Percentiles rank a stretch among this genome's conserved stretches.
Evolutionary conservation across 2,797 vertebrate genomes (phyloP).

Genomic region (Catostomus latipinnis): DNA sequence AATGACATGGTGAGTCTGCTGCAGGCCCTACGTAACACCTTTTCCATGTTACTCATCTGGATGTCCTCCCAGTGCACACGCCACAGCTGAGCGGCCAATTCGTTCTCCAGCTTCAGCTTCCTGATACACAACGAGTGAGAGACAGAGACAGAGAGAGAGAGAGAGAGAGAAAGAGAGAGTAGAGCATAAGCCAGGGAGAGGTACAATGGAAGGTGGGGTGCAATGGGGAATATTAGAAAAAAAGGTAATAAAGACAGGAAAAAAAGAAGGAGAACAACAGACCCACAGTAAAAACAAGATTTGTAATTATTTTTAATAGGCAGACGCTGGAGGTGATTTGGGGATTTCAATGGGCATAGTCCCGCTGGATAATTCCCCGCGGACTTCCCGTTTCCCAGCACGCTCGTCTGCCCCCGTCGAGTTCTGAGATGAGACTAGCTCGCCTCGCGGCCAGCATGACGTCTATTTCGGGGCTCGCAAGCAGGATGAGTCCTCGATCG

Average conservation of each 20-base stretch:
- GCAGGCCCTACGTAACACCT: slow-evolving; percentile 81
- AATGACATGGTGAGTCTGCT: slow-evolving; percentile 88
- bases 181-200: slow-evolving; percentile 5
- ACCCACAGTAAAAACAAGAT: not conserved
- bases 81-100: slow-evolving; percentile 89
- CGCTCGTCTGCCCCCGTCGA: too few species aligned
- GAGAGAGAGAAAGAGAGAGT: slow-evolving; percentile 16
- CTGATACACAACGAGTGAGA: slow-evolving; percentile 66
- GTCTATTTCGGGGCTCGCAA: too few species aligned
- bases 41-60: slow-evolving; percentile 86
- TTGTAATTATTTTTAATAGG: not conserved
- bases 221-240: slow-evolving; percentile 19
- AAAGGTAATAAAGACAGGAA: not conserved
- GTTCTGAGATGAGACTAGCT: too few species aligned
- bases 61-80: slow-evolving; percentile 88
- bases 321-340: not conserved
- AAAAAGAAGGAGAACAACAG: not conserved
- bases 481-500: too few species aligned
- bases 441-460: too few species aligned
- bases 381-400: too few species aligned
- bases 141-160: slow-evolving; percentile 22
- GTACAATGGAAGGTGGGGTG: not conserved
- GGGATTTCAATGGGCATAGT: too few species aligned
- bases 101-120: slow-evolving; percentile 92
- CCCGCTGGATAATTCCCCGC: too few species aligned